Percentiles rank a stretch among this genome's conserved stretches.
Evolutionary conservation across 2,797 vertebrate species (phyloP).

Genomic region (Mus minutoides): DNA sequence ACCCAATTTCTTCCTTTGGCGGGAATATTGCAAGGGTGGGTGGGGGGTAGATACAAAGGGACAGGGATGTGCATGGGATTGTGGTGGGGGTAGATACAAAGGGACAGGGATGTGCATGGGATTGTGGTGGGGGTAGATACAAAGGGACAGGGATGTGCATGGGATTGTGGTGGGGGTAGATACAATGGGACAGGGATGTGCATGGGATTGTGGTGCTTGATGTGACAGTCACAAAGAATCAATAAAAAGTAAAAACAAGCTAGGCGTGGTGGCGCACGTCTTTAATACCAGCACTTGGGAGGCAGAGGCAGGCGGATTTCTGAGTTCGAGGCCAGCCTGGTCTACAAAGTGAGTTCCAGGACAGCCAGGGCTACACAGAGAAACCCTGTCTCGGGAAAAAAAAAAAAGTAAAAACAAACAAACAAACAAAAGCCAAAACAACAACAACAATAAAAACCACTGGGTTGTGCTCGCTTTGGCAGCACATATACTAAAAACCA

Average conservation of each 20-base stretch:
- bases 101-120: neutral
- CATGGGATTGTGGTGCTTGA: neutral
- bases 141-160: neutral
- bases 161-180: too few relatives aligned
- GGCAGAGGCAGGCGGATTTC: too few relatives aligned
- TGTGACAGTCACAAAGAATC: neutral
- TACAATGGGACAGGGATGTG: neutral
- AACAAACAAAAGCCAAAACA: neutral
- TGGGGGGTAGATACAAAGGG: neutral
- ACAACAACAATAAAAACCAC: neutral
- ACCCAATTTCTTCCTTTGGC: neutral
- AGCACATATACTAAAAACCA: too few relatives aligned
- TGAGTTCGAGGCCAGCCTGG: too few relatives aligned
- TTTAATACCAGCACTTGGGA: too few relatives aligned
- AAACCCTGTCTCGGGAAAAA: too few relatives aligned
- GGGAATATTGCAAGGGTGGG: neutral
- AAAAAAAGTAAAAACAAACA: neutral
- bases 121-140: too few relatives aligned
- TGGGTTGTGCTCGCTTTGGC: too few relatives aligned
- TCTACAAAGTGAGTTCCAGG: too few relatives aligned
- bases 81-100: neutral
- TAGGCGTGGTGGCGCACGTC: too few relatives aligned
- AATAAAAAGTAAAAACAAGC: neutral
- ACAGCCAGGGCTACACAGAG: too few relatives aligned
- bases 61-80: neutral